These are phyloP conservation scores for Squalus acanthias DNA, from an alignment of 2,797 vertebrate species.

Conservation along the genomic window DNA sequence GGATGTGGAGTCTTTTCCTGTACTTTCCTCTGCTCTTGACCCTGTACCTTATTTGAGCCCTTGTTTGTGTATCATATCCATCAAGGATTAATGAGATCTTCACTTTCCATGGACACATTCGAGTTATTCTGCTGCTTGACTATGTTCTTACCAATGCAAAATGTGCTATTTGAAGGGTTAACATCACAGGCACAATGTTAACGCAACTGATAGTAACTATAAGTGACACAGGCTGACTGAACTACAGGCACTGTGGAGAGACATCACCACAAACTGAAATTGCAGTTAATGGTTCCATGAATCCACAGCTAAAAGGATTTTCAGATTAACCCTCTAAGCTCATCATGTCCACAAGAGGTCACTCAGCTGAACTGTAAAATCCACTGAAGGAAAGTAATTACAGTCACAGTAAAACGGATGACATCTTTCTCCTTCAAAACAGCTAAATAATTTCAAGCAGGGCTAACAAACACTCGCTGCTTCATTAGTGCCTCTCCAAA, in stretches of 20 bases:
- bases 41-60: background rate
- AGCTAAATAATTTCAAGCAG: constrained; percentile 28
- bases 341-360: constrained; percentile 56
- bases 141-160: background rate
- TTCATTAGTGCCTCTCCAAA: background rate
- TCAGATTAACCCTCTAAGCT: constrained; percentile 60
- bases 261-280: constrained; percentile 33
- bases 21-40: background rate
- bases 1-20: background rate
- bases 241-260: constrained; percentile 9
- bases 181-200: background rate
- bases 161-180: background rate
- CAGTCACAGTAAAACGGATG: background rate
- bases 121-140: background rate
- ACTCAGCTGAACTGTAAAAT: constrained; percentile 45
- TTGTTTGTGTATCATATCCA: background rate
- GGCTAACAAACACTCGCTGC: background rate
- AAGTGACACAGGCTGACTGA: constrained; percentile 12
- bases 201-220: background rate
- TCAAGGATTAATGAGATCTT: background rate
- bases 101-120: background rate
- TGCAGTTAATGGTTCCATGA: constrained; percentile 59
- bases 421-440: background rate
- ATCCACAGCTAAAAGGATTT: constrained; percentile 71
- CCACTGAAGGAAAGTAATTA: constrained; percentile 30